Evolutionary conservation across 1,140 invertebrate genomes (phyloP).

Genomic region (Leptopilina clavipes): DNA sequence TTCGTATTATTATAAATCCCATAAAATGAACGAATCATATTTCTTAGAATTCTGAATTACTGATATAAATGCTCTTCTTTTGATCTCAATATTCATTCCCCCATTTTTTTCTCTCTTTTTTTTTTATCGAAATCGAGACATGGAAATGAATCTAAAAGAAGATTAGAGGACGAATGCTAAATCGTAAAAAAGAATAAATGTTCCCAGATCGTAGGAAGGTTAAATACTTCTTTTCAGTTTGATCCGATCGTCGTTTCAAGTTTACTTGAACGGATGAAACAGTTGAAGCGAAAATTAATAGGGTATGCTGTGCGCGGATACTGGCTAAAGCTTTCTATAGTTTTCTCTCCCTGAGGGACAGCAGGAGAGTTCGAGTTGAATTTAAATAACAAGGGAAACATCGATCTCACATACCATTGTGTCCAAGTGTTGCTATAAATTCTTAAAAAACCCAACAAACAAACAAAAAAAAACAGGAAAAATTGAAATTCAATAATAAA

Average conservation of each 20-base stretch:
- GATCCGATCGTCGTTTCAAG: background rate
- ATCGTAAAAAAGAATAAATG: slow-evolving; percentile 8
- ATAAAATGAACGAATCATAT: too few species aligned
- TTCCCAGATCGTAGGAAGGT: background rate
- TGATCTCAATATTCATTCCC: background rate
- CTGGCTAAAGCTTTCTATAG: background rate
- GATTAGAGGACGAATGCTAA: background rate
- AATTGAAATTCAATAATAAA: slow-evolving; percentile 24
- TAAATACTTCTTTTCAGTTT: slow-evolving; percentile 23
- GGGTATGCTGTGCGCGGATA: slow-evolving; percentile 1
- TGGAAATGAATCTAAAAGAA: background rate
- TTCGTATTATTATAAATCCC: too few species aligned
- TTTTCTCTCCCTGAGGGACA: background rate
- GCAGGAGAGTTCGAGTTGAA: background rate
- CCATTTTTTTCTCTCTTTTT: background rate
- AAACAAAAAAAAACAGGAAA: background rate
- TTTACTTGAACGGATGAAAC: slow-evolving; percentile 7
- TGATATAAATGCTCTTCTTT: background rate
- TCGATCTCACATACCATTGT: slow-evolving; percentile 13
- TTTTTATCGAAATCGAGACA: background rate
- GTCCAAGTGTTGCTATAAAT: slow-evolving; percentile 21
- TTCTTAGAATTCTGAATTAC: too few species aligned
- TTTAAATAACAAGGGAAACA: slow-evolving; percentile 30
- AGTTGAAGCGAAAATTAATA: slow-evolving; percentile 30
- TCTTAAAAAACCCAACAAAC: slow-evolving; percentile 2